Evolutionary conservation across 1,140 invertebrate species (phyloP), one percentile per base, ranked within the genome.

Genomic region (Diuraphis noxia): DNA sequence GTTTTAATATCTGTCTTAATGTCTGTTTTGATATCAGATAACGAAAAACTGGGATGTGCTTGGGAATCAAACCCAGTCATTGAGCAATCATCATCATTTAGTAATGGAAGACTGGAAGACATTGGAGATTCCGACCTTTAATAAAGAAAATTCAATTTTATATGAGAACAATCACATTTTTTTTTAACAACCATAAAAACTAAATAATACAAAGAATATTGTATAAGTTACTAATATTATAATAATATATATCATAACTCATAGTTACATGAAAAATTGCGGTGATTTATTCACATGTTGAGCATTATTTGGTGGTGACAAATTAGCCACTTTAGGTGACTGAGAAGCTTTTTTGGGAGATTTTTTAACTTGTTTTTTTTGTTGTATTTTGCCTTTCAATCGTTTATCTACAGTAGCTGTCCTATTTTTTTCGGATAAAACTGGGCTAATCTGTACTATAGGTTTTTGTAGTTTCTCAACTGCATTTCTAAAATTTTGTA

Each of bases 81-180:
- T 81, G 89, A 91, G 89, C 89, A 91, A 91, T 91, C 89, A 79
- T 91, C 89, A 82, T 91, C 89, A 91, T 91, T 91, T 13, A 91
- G 34, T 81, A 91, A 79, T 41, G 89, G 77, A 56, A 91, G 89
- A 82, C 77, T 91, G 89, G 89, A 91, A 49, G 89, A 91, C 89
- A 82, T 91, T 81, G 89, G 89, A 91, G 89, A 91, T 91, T 91
- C 89, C 72, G 89, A 91, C 89, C 89, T 91, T 6, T n/a, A 49
- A 88, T 41, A 88, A 56, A 88, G 1, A 4, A 41, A 30, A 82
- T 72, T n/a, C 13, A 72, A 72, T 5, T n/a, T n/a, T n/a, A n/a
- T 63, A 72, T n/a, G 34, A 72, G 10, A 72, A 34, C 13, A 72
- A 72, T n/a, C 10, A n/a, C n/a, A n/a, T n/a, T n/a, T 72, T 63